Evolutionary conservation across 2,888 invertebrate species (phyloP).

Genomic region (Volucella bombylans): DNA sequence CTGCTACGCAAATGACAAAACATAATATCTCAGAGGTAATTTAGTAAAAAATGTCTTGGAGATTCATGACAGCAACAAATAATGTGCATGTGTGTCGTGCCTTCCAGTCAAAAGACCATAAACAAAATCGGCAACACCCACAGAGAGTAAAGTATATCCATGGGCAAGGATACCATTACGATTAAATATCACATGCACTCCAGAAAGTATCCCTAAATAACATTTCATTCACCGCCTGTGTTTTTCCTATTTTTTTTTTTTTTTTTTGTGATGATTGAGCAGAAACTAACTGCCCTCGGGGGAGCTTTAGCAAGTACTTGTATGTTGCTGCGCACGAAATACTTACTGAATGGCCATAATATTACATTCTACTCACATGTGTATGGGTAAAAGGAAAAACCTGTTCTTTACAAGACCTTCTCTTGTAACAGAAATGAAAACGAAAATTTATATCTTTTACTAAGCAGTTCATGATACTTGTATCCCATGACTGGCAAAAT

Average conservation of each 20-base stretch:
- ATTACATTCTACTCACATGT: constrained; percentile 9
- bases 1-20: no score
- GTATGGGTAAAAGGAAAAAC: constrained; percentile 2
- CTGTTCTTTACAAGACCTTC: constrained; percentile 2
- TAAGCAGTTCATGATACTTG: neutral
- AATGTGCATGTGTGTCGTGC: neutral
- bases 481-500: constrained; percentile 37
- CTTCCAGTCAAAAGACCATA: neutral
- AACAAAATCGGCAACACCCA: neutral
- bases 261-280: constrained; percentile 65
- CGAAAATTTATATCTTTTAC: constrained; percentile 18
- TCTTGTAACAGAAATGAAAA: constrained; percentile 34
- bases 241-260: constrained; percentile 1
- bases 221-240: constrained; percentile 22
- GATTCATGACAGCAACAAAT: neutral
- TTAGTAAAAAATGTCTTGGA: neutral
- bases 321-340: constrained; percentile 13
- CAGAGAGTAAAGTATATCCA: constrained; percentile 25
- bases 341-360: constrained; percentile 25
- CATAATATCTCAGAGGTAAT: no score
- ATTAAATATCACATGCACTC: constrained; percentile 7
- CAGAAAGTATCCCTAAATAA: neutral
- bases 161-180: constrained; percentile 49
- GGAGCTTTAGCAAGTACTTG: constrained; percentile 19
- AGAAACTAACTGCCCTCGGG: constrained; percentile 60